phyloP scores from a whole-genome alignment of 2,797 vertebrate species.

The Alca torda region DNA sequence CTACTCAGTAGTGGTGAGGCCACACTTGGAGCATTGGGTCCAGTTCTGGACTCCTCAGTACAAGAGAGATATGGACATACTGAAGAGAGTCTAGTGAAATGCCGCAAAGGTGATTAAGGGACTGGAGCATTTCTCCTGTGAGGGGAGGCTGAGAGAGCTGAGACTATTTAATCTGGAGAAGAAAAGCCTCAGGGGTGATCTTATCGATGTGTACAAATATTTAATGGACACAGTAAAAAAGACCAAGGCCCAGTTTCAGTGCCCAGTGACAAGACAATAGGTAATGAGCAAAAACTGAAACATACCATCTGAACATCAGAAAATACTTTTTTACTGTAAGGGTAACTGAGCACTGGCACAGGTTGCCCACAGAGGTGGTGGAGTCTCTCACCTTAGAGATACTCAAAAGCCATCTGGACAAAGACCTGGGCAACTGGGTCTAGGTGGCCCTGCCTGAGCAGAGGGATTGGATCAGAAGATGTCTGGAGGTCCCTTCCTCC shows the following conservation, averaged over 20 bases:
- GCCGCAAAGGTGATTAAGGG: not conserved
- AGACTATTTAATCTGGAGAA: not conserved
- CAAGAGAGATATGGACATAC: not conserved
- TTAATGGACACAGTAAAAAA: not conserved
- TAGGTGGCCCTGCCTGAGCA: not conserved
- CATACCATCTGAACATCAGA: too few relatives aligned
- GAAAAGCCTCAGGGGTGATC: not conserved
- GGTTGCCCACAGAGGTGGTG: not conserved
- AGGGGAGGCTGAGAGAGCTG: not conserved
- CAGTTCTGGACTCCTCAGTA: not conserved
- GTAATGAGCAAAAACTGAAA: not conserved
- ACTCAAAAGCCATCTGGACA: too few relatives aligned
- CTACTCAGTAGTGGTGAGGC: not conserved
- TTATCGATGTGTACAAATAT: not conserved
- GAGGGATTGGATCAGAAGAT: not conserved
- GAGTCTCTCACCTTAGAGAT: too few relatives aligned
- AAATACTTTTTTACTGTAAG: too few relatives aligned
- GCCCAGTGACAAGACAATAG: not conserved
- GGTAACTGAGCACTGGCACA: not conserved
- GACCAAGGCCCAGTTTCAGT: not conserved
- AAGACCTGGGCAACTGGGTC: not conserved
- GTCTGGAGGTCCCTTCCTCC: not conserved
- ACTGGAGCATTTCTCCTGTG: not conserved
- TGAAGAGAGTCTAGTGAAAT: not conserved
- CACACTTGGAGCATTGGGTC: not conserved